These are phyloP conservation scores for Eilema griseolum DNA, from an alignment of 2,888 invertebrate genomes.

Conservation along the genomic window DNA sequence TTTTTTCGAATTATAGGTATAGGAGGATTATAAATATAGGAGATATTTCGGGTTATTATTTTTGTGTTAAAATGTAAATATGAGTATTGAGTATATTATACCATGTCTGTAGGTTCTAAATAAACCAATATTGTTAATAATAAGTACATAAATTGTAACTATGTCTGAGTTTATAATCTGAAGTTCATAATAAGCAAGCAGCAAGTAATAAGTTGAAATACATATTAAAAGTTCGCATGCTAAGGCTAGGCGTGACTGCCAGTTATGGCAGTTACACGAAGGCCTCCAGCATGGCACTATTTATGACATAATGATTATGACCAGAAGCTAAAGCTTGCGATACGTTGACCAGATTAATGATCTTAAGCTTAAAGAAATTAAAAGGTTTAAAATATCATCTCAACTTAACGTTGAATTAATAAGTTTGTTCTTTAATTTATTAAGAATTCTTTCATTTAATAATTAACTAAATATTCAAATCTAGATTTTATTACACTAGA, in stretches of 20 bases:
- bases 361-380: neutral
- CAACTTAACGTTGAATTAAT: no score
- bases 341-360: no score
- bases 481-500: no score
- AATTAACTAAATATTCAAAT: no score
- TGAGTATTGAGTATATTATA: neutral
- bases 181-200: neutral
- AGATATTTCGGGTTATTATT: no score
- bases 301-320: constrained; percentile 1
- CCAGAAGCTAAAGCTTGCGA: neutral
- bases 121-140: neutral
- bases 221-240: constrained; percentile 33
- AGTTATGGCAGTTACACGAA: constrained; percentile 32
- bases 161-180: no score
- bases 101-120: neutral
- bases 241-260: constrained; percentile 14
- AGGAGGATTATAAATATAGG: no score
- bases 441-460: no score
- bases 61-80: no score
- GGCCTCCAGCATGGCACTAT: constrained; percentile 21
- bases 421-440: no score
- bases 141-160: neutral
- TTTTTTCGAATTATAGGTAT: no score
- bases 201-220: neutral
- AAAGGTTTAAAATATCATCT: no score